Evolutionary conservation across 2,797 vertebrate genomes (phyloP).

Genomic region (Enteromius radiatus): DNA sequence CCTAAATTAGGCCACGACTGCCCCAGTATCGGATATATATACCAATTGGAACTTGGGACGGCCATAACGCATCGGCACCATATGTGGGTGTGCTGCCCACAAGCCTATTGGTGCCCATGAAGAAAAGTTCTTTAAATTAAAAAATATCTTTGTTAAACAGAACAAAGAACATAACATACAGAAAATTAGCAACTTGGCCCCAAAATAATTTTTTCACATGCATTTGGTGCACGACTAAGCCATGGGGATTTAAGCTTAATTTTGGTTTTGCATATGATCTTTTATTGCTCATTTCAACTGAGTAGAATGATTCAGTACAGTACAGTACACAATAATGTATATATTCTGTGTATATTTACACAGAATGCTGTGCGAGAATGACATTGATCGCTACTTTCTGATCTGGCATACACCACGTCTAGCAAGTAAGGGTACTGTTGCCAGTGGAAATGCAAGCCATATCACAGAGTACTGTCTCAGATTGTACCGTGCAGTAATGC

Average conservation of each 20-base stretch:
- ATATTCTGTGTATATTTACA: too few relatives aligned
- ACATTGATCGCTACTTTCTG: too few relatives aligned
- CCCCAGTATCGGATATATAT: too few relatives aligned
- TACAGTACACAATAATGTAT: too few relatives aligned
- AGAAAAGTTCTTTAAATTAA: too few relatives aligned
- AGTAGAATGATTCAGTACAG: not conserved
- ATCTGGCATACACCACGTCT: too few relatives aligned
- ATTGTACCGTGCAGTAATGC: not conserved
- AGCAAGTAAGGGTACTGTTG: not conserved
- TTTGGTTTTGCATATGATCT: not conserved
- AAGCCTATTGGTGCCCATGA: too few relatives aligned
- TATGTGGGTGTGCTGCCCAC: too few relatives aligned
- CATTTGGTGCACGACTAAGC: not conserved
- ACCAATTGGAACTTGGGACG: too few relatives aligned
- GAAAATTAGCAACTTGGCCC: not conserved
- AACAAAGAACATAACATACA: not conserved
- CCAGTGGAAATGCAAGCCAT: not conserved
- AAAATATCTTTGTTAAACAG: not conserved
- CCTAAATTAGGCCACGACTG: too few relatives aligned
- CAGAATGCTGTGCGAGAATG: too few relatives aligned
- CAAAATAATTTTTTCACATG: not conserved
- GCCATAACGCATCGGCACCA: too few relatives aligned
- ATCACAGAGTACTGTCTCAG: not conserved
- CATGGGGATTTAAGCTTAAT: not conserved
- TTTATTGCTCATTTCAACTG: not conserved